Percentiles rank a stretch among this genome's conserved stretches.
Conservation (phyloP, 2,113 vertebrate species). For the Barbus barbus region DNA sequence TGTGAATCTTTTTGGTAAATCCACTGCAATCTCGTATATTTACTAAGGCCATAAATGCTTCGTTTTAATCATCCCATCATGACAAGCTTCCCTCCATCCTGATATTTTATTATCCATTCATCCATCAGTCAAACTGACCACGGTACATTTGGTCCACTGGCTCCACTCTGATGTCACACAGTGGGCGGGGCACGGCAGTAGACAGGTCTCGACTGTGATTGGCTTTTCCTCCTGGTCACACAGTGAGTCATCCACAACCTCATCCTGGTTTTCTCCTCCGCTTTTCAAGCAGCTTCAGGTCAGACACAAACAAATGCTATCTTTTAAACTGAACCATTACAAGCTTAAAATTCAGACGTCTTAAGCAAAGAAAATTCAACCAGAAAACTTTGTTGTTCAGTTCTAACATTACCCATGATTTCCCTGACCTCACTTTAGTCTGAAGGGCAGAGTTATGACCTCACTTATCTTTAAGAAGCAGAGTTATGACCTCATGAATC, state of each 20-base stretch:
- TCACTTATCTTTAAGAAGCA: constrained; percentile 35
- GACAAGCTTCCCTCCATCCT: background rate
- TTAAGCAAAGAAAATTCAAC: background rate
- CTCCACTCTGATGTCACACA: constrained; percentile 87
- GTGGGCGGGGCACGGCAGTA: constrained; percentile 78
- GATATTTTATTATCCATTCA: background rate
- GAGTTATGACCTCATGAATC: constrained; percentile 46
- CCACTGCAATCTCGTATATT: constrained; percentile 9
- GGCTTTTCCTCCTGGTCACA: constrained; percentile 74
- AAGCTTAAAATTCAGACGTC: background rate
- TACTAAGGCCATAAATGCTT: background rate
- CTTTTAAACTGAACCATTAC: too few species aligned
- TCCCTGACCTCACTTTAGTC: constrained; percentile 25
- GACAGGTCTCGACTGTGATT: constrained; percentile 70
- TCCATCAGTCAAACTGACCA: constrained; percentile 69
- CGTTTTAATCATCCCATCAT: background rate
- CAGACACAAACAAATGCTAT: background rate
- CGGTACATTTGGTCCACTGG: constrained; percentile 79
- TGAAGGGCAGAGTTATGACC: constrained; percentile 43
- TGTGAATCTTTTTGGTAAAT: background rate
- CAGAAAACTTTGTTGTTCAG: background rate
- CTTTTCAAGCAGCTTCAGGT: constrained; percentile 75
- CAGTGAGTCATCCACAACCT: constrained; percentile 63
- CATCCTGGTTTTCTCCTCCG: constrained; percentile 60
- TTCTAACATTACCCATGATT: background rate